Evolutionary conservation across 2,888 invertebrate genomes (phyloP).

Genomic region (Dermolepida albohirtum): DNA sequence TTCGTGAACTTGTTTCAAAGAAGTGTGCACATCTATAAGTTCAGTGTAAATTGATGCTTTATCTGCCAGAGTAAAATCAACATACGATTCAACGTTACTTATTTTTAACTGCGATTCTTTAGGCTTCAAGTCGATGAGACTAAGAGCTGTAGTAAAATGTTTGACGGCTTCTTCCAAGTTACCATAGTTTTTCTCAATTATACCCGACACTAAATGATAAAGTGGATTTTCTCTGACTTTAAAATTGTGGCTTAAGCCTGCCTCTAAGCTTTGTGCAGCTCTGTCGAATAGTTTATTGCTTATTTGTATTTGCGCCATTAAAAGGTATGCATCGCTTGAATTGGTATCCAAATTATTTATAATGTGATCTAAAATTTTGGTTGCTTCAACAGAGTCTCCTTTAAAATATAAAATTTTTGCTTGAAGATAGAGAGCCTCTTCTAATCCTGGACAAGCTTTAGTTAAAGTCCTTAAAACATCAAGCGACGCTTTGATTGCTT

Average conservation of each 20-base stretch:
- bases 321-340: slow-evolving; percentile 84
- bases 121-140: slow-evolving; percentile 71
- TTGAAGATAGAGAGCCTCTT: slow-evolving; percentile 74
- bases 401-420: slow-evolving; percentile 85
- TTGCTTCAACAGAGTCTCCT: slow-evolving; percentile 81
- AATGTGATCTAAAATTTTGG: slow-evolving; percentile 77
- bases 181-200: slow-evolving; percentile 81
- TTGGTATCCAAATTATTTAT: slow-evolving; percentile 81
- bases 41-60: slow-evolving; percentile 90
- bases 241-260: slow-evolving; percentile 92
- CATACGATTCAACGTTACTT: slow-evolving; percentile 45
- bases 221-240: slow-evolving; percentile 91
- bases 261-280: slow-evolving; percentile 88
- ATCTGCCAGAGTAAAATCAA: slow-evolving; percentile 75
- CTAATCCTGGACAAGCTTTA: slow-evolving; percentile 85
- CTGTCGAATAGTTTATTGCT: slow-evolving; percentile 76
- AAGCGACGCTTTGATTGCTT: slow-evolving; percentile 35
- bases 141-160: slow-evolving; percentile 81
- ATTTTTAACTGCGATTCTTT: slow-evolving; percentile 54
- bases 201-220: slow-evolving; percentile 88
- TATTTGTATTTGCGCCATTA: slow-evolving; percentile 88
- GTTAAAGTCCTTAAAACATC: slow-evolving; percentile 77
- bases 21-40: slow-evolving; percentile 81
- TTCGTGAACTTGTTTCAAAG: slow-evolving; percentile 79
- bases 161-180: slow-evolving; percentile 79